A percentile compares a stretch with the other conserved stretches of the same genome.
These are phyloP conservation scores for Triops cancriformis DNA, from an alignment of 1,140 invertebrate species.

Conservation along the genomic window DNA sequence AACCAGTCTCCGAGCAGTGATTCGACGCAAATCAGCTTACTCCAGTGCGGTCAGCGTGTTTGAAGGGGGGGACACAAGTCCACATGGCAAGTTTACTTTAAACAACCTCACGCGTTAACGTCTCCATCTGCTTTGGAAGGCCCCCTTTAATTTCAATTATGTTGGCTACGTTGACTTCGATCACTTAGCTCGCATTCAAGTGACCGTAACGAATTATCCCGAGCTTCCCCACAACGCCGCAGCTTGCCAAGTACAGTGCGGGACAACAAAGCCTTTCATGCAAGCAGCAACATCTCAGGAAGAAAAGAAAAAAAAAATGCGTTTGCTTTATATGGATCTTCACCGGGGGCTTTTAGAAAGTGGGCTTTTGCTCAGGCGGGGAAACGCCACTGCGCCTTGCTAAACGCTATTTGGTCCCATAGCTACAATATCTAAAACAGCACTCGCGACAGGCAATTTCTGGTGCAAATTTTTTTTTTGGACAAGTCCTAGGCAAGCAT, in stretches of 20 bases:
- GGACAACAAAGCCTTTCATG: background rate
- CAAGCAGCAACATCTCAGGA: background rate
- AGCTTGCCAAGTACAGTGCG: background rate
- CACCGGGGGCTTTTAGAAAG: slow-evolving; percentile 5
- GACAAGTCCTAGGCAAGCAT: background rate
- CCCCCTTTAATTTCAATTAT: background rate
- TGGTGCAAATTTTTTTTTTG: background rate
- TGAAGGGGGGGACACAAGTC: background rate
- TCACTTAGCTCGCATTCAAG: too few species aligned
- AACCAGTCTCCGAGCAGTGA: background rate
- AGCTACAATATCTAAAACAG: background rate
- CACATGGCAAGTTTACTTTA: background rate
- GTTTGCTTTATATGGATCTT: background rate
- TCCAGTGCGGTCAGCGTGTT: background rate
- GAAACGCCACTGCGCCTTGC: background rate
- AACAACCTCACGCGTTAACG: background rate
- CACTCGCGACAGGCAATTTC: background rate
- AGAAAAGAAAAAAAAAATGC: background rate
- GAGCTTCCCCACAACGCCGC: too few species aligned
- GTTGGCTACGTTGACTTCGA: too few species aligned
- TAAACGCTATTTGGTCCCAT: background rate
- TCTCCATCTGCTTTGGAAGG: background rate
- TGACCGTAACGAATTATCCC: too few species aligned
- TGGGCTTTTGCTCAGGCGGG: background rate
- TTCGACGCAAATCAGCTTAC: background rate